Percentiles rank a stretch among this genome's conserved stretches.
These are phyloP conservation scores for Dascyllus trimaculatus DNA, from an alignment of 2,113 vertebrate genomes.

Conservation along the genomic window DNA sequence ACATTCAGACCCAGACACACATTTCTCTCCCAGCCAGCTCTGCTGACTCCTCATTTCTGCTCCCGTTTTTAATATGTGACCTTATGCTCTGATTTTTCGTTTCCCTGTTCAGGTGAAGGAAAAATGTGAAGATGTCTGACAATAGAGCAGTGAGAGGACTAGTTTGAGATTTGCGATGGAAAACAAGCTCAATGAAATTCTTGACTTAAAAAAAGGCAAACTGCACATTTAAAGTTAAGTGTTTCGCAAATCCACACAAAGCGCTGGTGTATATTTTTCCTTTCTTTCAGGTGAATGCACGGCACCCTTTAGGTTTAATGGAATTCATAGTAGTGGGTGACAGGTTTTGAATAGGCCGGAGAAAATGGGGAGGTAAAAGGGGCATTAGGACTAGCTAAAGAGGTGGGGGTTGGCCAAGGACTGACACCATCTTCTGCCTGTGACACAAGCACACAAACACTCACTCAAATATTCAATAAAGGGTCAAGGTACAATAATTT, in stretches of 20 bases:
- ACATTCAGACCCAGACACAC: constrained; percentile 79
- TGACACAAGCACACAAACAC: constrained; percentile 53
- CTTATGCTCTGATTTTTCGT: constrained; percentile 74
- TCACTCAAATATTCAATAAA: constrained; percentile 52
- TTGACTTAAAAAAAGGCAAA: constrained; percentile 10
- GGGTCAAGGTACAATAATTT: constrained; percentile 66
- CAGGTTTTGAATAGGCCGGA: constrained; percentile 80
- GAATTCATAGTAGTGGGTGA: constrained; percentile 79
- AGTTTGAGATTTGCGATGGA: constrained; percentile 20
- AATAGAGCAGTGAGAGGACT: constrained; percentile 24
- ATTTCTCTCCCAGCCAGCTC: constrained; percentile 73
- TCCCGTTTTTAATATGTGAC: constrained; percentile 79
- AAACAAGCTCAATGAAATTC: constrained; percentile 17
- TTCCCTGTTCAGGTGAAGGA: constrained; percentile 54
- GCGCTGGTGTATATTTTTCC: constrained; percentile 63
- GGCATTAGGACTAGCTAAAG: constrained; percentile 74
- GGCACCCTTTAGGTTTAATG: constrained; percentile 75
- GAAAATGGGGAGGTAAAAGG: constrained; percentile 80
- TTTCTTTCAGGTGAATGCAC: constrained; percentile 75
- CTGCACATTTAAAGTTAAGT: constrained; percentile 46
- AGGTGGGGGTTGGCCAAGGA: constrained; percentile 72
- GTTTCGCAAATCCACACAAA: constrained; percentile 54
- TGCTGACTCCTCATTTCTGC: constrained; percentile 84
- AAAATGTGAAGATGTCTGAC: constrained; percentile 53
- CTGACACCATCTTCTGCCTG: constrained; percentile 71